phyloP scores from a whole-genome alignment of 1,140 invertebrate genomes.

The Pomacea maculata region DNA sequence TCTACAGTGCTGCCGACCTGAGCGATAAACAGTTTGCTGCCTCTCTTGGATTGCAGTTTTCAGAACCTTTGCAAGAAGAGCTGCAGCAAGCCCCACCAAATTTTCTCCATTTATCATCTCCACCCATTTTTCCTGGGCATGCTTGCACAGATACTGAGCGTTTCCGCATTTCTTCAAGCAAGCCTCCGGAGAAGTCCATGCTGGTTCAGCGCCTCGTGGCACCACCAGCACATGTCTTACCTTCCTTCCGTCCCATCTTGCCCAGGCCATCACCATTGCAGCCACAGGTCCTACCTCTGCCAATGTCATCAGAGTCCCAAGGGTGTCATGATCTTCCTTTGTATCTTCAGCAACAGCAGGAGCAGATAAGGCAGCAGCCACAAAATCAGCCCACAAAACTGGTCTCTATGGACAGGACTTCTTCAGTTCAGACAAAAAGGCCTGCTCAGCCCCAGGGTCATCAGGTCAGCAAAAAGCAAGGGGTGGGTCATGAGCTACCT shows the following conservation, averaged over 20 bases:
- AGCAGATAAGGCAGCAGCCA: too few species aligned
- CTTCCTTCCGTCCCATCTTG: too few species aligned
- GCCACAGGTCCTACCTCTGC: too few species aligned
- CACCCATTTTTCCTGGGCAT: neutral
- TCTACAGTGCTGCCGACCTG: slow-evolving; percentile 7
- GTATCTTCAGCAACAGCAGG: too few species aligned
- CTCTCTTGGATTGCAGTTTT: slow-evolving; percentile 6
- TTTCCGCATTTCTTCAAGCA: neutral
- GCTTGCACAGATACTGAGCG: neutral
- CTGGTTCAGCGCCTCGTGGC: too few species aligned
- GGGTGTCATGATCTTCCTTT: too few species aligned
- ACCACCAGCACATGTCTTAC: too few species aligned
- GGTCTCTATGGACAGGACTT: neutral
- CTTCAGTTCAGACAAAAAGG: neutral
- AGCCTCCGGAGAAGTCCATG: neutral
- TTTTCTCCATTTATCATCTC: neutral
- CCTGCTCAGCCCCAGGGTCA: neutral
- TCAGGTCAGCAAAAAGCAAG: neutral
- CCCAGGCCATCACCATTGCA: too few species aligned
- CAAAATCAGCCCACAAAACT: too few species aligned
- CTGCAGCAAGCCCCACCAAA: neutral
- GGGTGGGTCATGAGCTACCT: neutral
- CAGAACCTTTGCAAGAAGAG: too few species aligned
- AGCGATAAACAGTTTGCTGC: slow-evolving; percentile 9
- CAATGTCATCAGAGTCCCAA: too few species aligned